Evolutionary conservation across 2,888 invertebrate genomes (phyloP).

Genomic region (Drosophila neonasuta): DNA sequence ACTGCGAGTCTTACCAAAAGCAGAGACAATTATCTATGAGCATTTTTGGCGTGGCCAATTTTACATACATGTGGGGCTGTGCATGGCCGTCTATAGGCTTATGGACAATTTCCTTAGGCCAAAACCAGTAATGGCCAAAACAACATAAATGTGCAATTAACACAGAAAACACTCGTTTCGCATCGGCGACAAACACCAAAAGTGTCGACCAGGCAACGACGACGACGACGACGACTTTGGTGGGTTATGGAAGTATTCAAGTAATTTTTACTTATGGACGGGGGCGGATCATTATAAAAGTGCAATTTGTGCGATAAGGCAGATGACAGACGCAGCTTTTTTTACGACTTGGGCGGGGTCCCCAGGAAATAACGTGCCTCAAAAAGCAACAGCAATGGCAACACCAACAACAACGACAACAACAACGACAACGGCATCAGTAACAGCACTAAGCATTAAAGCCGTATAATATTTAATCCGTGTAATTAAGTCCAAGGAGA

Average conservation of each 20-base stretch:
- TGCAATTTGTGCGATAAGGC: slow-evolving; percentile 70
- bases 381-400: slow-evolving; percentile 15
- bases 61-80: slow-evolving; percentile 20
- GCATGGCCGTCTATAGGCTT: slow-evolving; percentile 29
- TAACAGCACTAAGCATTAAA: slow-evolving; percentile 56
- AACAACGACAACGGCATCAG: slow-evolving; percentile 5
- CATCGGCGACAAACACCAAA: slow-evolving; percentile 43
- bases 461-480: slow-evolving; percentile 76
- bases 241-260: slow-evolving; percentile 29
- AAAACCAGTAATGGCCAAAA: slow-evolving; percentile 55
- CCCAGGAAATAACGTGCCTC: slow-evolving; percentile 24
- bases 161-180: slow-evolving; percentile 51
- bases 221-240: slow-evolving; percentile 10
- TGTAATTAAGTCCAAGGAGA: slow-evolving; percentile 78
- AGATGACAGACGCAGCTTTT: slow-evolving; percentile 31
- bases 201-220: slow-evolving; percentile 16
- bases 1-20: slow-evolving; percentile 60
- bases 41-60: slow-evolving; percentile 63
- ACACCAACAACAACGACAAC: slow-evolving; percentile 3
- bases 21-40: slow-evolving; percentile 64
- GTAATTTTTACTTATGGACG: slow-evolving; percentile 34
- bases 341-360: slow-evolving; percentile 37
- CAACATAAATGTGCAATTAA: slow-evolving; percentile 59
- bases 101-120: slow-evolving; percentile 62
- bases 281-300: slow-evolving; percentile 65